Evolutionary conservation across 1,140 invertebrate genomes (phyloP).

Genomic region (Drosophila busckii): DNA sequence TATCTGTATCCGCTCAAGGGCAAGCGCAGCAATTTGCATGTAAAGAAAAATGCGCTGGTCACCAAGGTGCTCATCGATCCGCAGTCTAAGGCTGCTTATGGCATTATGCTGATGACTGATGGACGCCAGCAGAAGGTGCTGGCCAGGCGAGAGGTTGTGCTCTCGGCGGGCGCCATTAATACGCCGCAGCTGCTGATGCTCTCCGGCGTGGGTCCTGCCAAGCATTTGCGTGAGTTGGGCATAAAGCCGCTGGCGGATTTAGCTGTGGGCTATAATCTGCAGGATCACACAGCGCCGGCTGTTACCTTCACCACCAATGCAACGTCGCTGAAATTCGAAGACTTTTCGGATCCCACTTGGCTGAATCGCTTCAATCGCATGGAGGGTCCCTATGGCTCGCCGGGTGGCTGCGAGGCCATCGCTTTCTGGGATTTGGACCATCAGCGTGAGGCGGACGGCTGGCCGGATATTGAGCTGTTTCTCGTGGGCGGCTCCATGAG

Average conservation of each 20-base stretch:
- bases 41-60: conserved; percentile 84
- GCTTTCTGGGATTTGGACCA: conserved; percentile 87
- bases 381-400: conserved; percentile 86
- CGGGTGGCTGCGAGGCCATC: conserved; percentile 90
- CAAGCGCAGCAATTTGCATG: conserved; percentile 83
- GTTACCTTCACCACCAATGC: conserved; percentile 84
- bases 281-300: conserved; percentile 88
- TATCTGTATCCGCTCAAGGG: conserved; percentile 84
- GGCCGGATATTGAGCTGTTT: conserved; percentile 88
- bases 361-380: conserved; percentile 76
- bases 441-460: conserved; percentile 82
- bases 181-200: conserved; percentile 89
- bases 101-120: conserved; percentile 82
- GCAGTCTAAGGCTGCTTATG: conserved; percentile 82
- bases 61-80: conserved; percentile 87
- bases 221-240: conserved; percentile 83
- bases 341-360: conserved; percentile 59
- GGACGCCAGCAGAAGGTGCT: conserved; percentile 81
- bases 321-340: conserved; percentile 73
- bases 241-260: conserved; percentile 85
- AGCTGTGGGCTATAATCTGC: conserved; percentile 88
- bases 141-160: conserved; percentile 87
- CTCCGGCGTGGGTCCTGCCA: conserved; percentile 87
- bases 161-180: conserved; percentile 87
- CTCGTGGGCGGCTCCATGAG: conserved; percentile 82